Evolutionary conservation across 2,113 vertebrate species (phyloP), one percentile per base, ranked within the genome.

Genomic region (Bettongia penicillata): DNA sequence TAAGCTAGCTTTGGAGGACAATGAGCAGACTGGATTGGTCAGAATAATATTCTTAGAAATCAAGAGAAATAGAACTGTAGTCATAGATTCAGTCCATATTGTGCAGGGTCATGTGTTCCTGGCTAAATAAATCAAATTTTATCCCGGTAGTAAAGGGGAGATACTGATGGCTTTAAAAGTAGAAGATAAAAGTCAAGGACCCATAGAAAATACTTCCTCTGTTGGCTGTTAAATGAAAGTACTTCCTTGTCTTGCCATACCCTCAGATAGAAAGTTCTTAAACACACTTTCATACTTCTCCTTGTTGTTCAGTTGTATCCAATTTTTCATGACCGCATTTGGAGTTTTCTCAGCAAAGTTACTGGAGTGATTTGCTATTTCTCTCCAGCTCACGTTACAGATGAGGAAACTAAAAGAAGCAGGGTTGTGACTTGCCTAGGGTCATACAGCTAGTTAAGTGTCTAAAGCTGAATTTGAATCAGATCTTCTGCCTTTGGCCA

Each of bases 71-170:
- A 51, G 31, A 6, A 43, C 94, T 94, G 51, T 61, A 94, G 93
- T 52, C 8, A 9, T 23, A 90, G 31, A 22, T 1, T 1, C 22
- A 50, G 47, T 4, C 91, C n/a, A 0, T 11, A 11, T 51, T 25
- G 24, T 68, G 3, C 51, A 84, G 8, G 28, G 43, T 55, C n/a
- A 50, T 53, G 19, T 31, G 43, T 92, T 89, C 91, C 26, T 94
- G 3, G 14, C 51, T 95, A 68, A 68, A 68, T 68, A n/a, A 68
- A 68, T 25, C 47, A 49, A 24, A 25, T 28, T 90, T 49, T 8
- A 52, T 94, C 89, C 77, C 43, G 43, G 94, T 91, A 61, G 12
- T 48, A 90, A 89, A 2, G n/a, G 89, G 57, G 93, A 95, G 47
- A 47, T 5, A 2, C 0, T 10, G 11, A 90, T 19, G 6, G 14